phyloP scores from a whole-genome alignment of 2,113 vertebrate genomes.

The Mesembrinibis cayennensis region DNA sequence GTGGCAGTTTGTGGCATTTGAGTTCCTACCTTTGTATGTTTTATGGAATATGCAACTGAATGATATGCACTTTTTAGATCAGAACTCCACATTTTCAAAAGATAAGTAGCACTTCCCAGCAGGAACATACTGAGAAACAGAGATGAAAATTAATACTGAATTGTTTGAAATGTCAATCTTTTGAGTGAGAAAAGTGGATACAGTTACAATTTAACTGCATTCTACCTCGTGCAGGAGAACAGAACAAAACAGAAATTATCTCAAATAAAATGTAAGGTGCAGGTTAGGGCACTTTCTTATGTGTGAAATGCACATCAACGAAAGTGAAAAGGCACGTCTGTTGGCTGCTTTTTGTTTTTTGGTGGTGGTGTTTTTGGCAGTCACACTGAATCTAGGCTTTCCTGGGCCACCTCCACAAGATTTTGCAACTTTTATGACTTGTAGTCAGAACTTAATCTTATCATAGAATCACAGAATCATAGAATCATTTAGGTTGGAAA shows the following conservation, averaged over 20 bases:
- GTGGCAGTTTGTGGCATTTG: background rate
- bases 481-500: too few species aligned
- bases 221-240: background rate
- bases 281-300: background rate
- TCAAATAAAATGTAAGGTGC: background rate
- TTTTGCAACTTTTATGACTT: background rate
- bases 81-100: background rate
- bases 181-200: background rate
- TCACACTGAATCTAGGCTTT: background rate
- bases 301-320: background rate
- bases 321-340: background rate
- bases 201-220: conserved; percentile 23
- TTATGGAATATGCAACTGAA: background rate
- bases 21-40: background rate
- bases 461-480: too few species aligned
- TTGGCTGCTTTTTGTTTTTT: background rate
- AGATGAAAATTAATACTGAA: conserved; percentile 40
- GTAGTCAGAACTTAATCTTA: background rate
- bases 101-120: conserved; percentile 9
- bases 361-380: background rate
- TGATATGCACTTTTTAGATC: background rate
- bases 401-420: background rate
- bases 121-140: conserved; percentile 2
- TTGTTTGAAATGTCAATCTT: conserved; percentile 35
- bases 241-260: background rate